Evolutionary conservation across 2,113 vertebrate genomes (phyloP), one percentile per base, ranked within the genome.

Genomic region (Daphoenositta chrysoptera): DNA sequence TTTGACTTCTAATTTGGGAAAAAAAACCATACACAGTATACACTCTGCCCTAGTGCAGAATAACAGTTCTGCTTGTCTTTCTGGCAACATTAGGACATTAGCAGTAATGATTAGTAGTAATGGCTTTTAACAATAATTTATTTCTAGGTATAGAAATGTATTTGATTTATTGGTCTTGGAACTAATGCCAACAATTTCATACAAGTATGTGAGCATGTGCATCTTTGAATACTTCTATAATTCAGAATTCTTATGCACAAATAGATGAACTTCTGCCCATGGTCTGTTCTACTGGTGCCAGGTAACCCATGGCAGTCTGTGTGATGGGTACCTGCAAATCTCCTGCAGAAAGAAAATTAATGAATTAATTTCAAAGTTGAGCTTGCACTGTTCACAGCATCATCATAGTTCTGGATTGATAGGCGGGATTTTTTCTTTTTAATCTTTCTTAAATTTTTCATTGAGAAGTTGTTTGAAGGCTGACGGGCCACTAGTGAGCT

Each of bases 1-100:
- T 94, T 91, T 96, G 83, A 83, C 53, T 90, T 93, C 85, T 95
- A 93, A 81, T 92, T 92, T 89, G 87, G 48, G 6, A n/a, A 92
- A 82, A 89, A 87, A 56, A 44, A 6, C 1, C 48, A 58, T 58
- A 33, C 60, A 31, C 37, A 11, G 31, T 75, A 35, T 44, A 83
- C 71, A 54, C 44, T 89, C 89, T 75, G 45, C 64, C 51, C 40
- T 44, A 35, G n/a, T 72, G 69, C 31, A 81, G 78, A 88, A 31
- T 88, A 91, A 89, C 90, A 89, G 58, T 66, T 37, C 35, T 79
- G 33, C 60, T 91, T 27, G 2, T 87, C 75, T 93, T 90, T 68
- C 85, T 86, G 77, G 75, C 66, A 93, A 69, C 50, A 30, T 0
- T 68, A 85, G 42, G 75, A 91, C 66, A 35, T 85, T 80, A 96